Conservation (phyloP, 2,888 invertebrate genomes). For the Nemapogon koenigi region DNA sequence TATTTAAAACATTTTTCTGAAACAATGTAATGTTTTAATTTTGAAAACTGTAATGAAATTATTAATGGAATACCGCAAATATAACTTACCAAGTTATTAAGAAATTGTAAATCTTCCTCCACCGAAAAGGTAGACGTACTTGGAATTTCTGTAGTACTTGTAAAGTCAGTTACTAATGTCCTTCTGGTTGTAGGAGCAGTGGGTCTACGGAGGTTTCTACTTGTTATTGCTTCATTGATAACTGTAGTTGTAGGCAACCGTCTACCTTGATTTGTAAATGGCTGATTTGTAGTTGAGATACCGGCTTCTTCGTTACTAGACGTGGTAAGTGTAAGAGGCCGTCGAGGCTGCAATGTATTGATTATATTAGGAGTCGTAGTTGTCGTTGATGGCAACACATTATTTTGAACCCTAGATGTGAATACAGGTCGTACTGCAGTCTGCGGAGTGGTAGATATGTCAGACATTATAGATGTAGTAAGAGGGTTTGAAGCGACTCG, state of each 20-base stretch:
- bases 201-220: constrained; percentile 22
- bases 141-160: constrained; percentile 44
- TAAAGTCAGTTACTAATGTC: constrained; percentile 25
- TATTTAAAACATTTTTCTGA: constrained; percentile 52
- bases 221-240: constrained; percentile 16
- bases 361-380: constrained; percentile 29
- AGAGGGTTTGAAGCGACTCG: constrained; percentile 46
- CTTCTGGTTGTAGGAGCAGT: constrained; percentile 26
- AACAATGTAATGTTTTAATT: constrained; percentile 19
- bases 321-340: constrained; percentile 22
- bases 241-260: constrained; percentile 29
- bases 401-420: constrained; percentile 28
- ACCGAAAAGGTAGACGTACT: constrained; percentile 55
- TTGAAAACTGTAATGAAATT: constrained; percentile 3
- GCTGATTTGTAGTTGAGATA: constrained; percentile 46
- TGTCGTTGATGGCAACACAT: constrained; percentile 28
- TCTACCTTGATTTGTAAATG: constrained; percentile 28
- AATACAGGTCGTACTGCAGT: constrained; percentile 44
- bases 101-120: constrained; percentile 64
- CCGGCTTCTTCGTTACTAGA: constrained; percentile 30
- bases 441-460: constrained; percentile 48
- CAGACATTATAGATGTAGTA: constrained; percentile 40
- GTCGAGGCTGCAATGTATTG: constrained; percentile 34
- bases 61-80: neutral
- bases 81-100: constrained; percentile 64